A percentile compares a stretch with the other conserved stretches of the same genome.
Conservation (phyloP, 2,797 vertebrate genomes). For the Anolis apletophallus region DNA sequence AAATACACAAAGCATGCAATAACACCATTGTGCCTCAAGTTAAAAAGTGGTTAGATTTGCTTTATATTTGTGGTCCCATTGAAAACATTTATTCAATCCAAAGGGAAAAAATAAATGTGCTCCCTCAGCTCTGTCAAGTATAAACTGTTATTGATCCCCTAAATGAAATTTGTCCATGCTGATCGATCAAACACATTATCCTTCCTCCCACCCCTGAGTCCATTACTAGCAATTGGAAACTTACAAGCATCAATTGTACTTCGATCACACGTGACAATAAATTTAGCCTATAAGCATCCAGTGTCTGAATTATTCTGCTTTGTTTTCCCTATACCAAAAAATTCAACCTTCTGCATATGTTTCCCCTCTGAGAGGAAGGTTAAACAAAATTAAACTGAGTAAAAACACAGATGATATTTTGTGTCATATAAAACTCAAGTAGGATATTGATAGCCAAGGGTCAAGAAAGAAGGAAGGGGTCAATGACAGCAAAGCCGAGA, state of each 20-base stretch:
- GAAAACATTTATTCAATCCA: constrained; percentile 95
- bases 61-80: constrained; percentile 79
- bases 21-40: constrained; percentile 81
- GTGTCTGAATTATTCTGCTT: constrained; percentile 48
- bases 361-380: constrained; percentile 49
- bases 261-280: constrained; percentile 84
- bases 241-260: constrained; percentile 89
- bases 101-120: constrained; percentile 90
- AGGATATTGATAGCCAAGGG: rapidly evolving
- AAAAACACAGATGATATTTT: constrained; percentile 13
- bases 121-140: constrained; percentile 94
- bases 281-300: constrained; percentile 76
- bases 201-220: constrained; percentile 87
- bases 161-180: constrained; percentile 99
- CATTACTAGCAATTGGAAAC: constrained; percentile 95
- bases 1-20: constrained; percentile 92
- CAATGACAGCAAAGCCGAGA: not conserved
- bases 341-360: constrained; percentile 16
- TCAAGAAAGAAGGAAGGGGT: not conserved
- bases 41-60: constrained; percentile 78
- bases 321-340: constrained; percentile 43
- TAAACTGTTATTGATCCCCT: constrained; percentile 99
- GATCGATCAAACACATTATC: constrained; percentile 99
- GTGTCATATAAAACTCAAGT: not conserved
- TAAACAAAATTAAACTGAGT: constrained; percentile 57